Evolutionary conservation across 2,888 invertebrate genomes (phyloP).

Genomic region (Coremacera marginata): DNA sequence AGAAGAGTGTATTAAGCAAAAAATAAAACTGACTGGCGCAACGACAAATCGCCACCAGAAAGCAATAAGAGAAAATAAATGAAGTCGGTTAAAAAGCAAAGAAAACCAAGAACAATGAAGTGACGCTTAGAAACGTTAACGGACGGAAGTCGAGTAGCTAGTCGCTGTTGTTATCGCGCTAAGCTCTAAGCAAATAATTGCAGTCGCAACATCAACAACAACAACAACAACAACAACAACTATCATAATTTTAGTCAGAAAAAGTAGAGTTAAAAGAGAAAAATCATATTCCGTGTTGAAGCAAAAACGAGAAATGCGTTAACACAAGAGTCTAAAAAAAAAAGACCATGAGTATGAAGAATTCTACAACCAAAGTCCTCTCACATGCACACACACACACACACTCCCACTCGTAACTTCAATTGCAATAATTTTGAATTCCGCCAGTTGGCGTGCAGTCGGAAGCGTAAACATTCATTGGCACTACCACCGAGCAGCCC

Average conservation of each 20-base stretch:
- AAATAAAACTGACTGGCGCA: background rate
- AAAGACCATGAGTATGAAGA: background rate
- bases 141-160: slow-evolving; percentile 52
- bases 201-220: slow-evolving; percentile 23
- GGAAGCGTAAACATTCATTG: slow-evolving; percentile 34
- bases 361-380: background rate
- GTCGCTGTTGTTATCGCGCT: slow-evolving; percentile 51
- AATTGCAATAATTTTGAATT: slow-evolving; percentile 7
- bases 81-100: background rate
- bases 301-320: slow-evolving; percentile 54
- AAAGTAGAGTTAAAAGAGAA: background rate
- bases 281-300: slow-evolving; percentile 9
- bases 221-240: slow-evolving; percentile 40
- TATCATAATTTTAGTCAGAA: background rate
- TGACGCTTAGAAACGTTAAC: slow-evolving; percentile 36
- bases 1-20: background rate
- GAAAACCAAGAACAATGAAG: slow-evolving; percentile 6
- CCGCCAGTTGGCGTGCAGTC: slow-evolving; percentile 30
- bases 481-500: slow-evolving; percentile 11
- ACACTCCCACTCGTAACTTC: background rate
- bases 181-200: slow-evolving; percentile 37
- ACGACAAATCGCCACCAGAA: background rate
- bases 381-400: background rate
- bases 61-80: background rate
- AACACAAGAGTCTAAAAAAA: background rate